Base-by-base conservation (phyloP, 37 sponge, comb jelly and placozoan species). In the Chondrosia reniformis region DNA sequence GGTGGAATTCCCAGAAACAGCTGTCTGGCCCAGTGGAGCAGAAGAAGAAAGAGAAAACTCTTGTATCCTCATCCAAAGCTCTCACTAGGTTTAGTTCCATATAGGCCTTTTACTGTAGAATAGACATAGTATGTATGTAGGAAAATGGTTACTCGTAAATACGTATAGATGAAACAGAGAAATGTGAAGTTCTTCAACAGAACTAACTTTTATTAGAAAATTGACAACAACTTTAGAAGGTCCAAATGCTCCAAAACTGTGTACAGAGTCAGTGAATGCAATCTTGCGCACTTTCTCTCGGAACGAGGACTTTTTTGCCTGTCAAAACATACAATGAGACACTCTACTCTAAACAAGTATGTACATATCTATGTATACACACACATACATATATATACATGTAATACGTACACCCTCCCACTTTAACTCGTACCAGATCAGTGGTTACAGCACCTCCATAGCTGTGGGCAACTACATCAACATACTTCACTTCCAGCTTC, bases 261-360 rank as follows among this genome's bases (percentile, higher is more conserved):
- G 91, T 10, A 84, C 88, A 1, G 95, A 94, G 56, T 94, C 95
- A 28, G 95, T 94, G 65, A 94, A 90, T 31, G 95, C 95, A 52
- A 94, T 87, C 62, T 84, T 90, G 0, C 64, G n/a, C 28, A 94
- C 89, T 37, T 80, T 31, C 45, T 81, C 40, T 22, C 78, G 28
- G 64, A 91, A 86, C 19, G 71, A 19, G 15, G 52, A 49, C 15
- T 10, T 10, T 10, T 49, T 49, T 15, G 15, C 52, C 52, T 49
- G 52, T 49, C 10, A 19, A 6, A 6, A 13, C 22, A 59, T 13
- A 59, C 8, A 59, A 6, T 5, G 30, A 59, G 17, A 5, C n/a
- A 6, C 61, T 30, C 17, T 5, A 6, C 7, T 5, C 7, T 13
- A 59, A 7, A 13, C 22, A 59, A 7, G n/a, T 13, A 59, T 6